A percentile compares a stretch with the other conserved stretches of the same genome.
Evolutionary conservation across 2,888 invertebrate genomes (phyloP).

Genomic region (Leistus spinibarbis): DNA sequence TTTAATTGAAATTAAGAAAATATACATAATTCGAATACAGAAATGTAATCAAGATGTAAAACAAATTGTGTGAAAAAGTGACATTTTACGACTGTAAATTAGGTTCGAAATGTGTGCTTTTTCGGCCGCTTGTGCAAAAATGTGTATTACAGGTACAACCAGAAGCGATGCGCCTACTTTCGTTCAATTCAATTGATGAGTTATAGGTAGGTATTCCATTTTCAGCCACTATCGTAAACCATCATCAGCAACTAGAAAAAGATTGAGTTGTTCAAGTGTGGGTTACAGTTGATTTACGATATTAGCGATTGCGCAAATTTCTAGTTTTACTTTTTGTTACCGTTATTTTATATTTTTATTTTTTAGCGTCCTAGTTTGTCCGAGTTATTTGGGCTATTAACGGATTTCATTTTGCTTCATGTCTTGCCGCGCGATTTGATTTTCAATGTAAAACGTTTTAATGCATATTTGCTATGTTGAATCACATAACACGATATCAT

Average conservation of each 20-base stretch:
- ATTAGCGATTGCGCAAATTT: background rate
- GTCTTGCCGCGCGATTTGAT: background rate
- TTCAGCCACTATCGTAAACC: background rate
- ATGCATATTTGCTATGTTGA: background rate
- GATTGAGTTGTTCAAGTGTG: background rate
- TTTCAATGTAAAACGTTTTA: background rate
- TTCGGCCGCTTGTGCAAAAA: no score
- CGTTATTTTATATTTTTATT: background rate
- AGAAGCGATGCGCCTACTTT: no score
- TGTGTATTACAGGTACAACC: no score
- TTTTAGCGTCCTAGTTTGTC: background rate
- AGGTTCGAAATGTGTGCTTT: no score
- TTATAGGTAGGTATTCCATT: background rate
- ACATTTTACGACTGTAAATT: no score
- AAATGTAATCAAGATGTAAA: no score
- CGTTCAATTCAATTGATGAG: no score
- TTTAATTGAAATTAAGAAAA: no score
- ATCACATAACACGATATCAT: background rate
- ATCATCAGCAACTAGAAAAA: background rate
- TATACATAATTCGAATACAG: no score
- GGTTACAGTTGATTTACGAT: background rate
- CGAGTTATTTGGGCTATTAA: background rate
- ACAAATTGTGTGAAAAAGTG: no score
- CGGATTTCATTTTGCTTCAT: background rate
- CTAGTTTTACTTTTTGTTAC: slow-evolving; percentile 1